phyloP scores from a whole-genome alignment of 1,140 invertebrate genomes.

The Nylanderia fulva region DNA sequence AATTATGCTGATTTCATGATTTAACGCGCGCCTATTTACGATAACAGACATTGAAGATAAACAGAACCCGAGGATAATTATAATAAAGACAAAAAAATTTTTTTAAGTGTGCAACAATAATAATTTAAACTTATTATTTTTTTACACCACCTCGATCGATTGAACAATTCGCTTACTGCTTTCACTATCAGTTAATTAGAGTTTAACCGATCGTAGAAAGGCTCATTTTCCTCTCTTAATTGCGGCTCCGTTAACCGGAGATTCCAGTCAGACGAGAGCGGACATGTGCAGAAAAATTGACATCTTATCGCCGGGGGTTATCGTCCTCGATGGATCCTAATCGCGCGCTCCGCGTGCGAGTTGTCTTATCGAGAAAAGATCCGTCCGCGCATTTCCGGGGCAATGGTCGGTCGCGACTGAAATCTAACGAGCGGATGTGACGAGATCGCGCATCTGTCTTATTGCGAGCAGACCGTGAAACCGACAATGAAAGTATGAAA shows the following conservation, averaged over 20 bases:
- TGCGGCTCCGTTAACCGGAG: too few species aligned
- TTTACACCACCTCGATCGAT: not conserved
- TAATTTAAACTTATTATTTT: not conserved
- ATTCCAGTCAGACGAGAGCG: not conserved
- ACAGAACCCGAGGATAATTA: too few species aligned
- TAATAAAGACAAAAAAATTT: too few species aligned
- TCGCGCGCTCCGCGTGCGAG: not conserved
- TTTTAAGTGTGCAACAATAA: too few species aligned
- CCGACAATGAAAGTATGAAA: not conserved
- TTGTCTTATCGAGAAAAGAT: conserved; percentile 40
- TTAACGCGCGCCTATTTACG: too few species aligned
- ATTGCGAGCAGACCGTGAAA: conserved; percentile 9
- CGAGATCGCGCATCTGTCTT: conserved; percentile 42
- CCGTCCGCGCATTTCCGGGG: conserved; percentile 34
- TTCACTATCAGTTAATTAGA: too few species aligned
- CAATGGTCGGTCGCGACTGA: not conserved
- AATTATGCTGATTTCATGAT: too few species aligned
- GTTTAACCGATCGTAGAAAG: not conserved
- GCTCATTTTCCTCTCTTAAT: not conserved
- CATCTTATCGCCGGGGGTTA: conserved; percentile 14
- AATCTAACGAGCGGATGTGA: conserved; percentile 37
- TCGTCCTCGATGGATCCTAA: conserved; percentile 3
- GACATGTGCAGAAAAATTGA: not conserved
- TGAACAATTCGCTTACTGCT: not conserved
- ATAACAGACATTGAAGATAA: too few species aligned